These are phyloP conservation scores for Ernsta delagoae DNA, from an alignment of 2,888 invertebrate genomes.

Conservation along the genomic window DNA sequence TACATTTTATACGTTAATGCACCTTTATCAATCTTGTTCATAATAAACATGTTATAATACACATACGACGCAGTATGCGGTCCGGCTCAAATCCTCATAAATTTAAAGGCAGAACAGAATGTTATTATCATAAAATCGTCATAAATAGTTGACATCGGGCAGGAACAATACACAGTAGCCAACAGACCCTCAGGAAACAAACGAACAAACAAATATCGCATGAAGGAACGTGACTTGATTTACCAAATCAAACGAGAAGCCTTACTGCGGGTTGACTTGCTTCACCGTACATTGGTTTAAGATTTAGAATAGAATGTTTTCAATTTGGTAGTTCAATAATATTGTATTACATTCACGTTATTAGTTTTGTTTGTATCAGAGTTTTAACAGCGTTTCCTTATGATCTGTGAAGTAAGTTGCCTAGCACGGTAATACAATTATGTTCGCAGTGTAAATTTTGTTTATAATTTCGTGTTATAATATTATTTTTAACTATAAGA, in stretches of 20 bases:
- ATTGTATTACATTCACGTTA: too few species aligned
- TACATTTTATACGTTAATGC: not conserved
- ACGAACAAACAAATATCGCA: constrained; percentile 67
- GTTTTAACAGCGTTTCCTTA: not conserved
- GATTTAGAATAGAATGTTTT: not conserved
- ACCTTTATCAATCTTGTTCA: constrained; percentile 1
- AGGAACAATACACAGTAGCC: constrained; percentile 67
- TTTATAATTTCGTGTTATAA: constrained; percentile 69
- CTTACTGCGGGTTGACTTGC: constrained; percentile 50
- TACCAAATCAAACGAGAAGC: constrained; percentile 79
- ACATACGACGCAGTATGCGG: constrained; percentile 21
- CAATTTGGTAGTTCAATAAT: not conserved
- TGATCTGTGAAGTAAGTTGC: constrained; percentile 17
- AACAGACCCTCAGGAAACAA: constrained; percentile 52
- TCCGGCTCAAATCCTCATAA: constrained; percentile 64
- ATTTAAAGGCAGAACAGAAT: constrained; percentile 60
- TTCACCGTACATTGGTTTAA: constrained; percentile 18
- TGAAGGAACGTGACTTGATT: constrained; percentile 76
- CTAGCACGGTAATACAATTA: constrained; percentile 61
- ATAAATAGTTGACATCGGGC: constrained; percentile 68
- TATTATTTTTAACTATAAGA: constrained; percentile 61
- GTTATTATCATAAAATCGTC: constrained; percentile 68
- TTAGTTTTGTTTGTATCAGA: not conserved
- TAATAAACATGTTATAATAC: constrained; percentile 31
- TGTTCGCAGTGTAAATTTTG: constrained; percentile 64